Evolutionary conservation across 2,113 vertebrate species (phyloP).

Genomic region (Pachyramphus minor): DNA sequence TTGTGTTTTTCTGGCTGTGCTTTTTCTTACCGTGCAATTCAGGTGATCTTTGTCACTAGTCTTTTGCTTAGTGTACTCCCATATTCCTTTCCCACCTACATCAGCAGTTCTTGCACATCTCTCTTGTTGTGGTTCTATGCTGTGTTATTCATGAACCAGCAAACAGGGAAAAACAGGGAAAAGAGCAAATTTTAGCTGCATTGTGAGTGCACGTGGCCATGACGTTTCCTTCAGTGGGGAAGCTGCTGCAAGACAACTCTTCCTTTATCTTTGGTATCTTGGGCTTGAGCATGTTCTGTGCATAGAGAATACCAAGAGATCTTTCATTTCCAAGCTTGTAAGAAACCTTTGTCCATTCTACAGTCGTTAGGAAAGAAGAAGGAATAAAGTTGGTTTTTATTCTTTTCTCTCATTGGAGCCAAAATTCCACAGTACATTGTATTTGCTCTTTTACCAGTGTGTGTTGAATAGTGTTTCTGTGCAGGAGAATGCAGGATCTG

Average conservation of each 20-base stretch:
- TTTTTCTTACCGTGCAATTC: not conserved
- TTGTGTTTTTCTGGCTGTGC: not conserved
- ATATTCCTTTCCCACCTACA: not conserved
- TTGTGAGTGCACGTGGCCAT: accelerated
- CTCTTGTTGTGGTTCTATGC: not conserved
- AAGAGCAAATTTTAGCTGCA: not conserved
- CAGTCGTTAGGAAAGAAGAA: not conserved
- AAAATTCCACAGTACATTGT: not conserved
- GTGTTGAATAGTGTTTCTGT: slow-evolving; percentile 37
- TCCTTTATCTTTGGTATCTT: not conserved
- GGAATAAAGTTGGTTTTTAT: not conserved
- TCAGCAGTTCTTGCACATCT: not conserved
- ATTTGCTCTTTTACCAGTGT: slow-evolving; percentile 5
- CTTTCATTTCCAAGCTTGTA: not conserved
- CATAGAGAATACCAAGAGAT: not conserved
- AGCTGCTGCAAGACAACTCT: not conserved
- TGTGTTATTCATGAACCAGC: not conserved
- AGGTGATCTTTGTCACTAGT: not conserved
- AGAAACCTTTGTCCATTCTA: slow-evolving; percentile 25
- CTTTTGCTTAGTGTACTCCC: not conserved
- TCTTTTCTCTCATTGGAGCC: not conserved
- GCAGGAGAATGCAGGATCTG: not conserved
- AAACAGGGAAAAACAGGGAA: not conserved
- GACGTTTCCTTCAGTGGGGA: not conserved
- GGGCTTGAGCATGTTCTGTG: not conserved